Evolutionary conservation across 1,140 invertebrate species (phyloP).

Genomic region (Drosophila ficusphila): DNA sequence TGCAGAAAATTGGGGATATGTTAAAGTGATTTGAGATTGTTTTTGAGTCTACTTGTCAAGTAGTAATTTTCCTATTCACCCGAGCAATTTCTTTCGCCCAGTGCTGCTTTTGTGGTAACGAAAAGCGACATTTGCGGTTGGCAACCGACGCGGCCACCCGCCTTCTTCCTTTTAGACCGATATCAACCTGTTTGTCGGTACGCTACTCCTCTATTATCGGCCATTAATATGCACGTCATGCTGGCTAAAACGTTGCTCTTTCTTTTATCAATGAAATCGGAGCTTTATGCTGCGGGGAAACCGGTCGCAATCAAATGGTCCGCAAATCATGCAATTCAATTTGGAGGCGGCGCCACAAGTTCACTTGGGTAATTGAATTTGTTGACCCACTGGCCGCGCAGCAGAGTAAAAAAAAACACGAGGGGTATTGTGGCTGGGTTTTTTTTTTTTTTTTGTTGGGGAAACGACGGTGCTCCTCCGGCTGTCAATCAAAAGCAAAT

Average conservation of each 20-base stretch:
- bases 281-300: constrained; percentile 32
- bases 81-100: too few species aligned
- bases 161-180: too few species aligned
- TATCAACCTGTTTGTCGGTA: constrained; percentile 44
- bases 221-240: constrained; percentile 31
- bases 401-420: constrained; percentile 2
- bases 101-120: constrained; percentile 10
- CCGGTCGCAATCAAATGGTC: constrained; percentile 58
- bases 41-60: too few species aligned
- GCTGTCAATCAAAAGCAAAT: constrained; percentile 62
- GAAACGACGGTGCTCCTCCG: neutral
- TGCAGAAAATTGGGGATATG: neutral
- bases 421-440: neutral
- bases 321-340: constrained; percentile 66
- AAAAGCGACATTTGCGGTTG: constrained; percentile 10
- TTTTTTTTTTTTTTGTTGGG: too few species aligned
- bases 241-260: constrained; percentile 8
- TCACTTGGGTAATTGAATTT: constrained; percentile 80
- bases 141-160: neutral
- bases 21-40: neutral
- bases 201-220: constrained; percentile 27
- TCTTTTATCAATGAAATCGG: constrained; percentile 70
- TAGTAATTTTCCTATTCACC: too few species aligned
- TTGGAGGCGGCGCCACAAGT: constrained; percentile 67
- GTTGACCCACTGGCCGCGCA: constrained; percentile 67